Evolutionary conservation across 2,888 invertebrate genomes (phyloP).

Genomic region (Polymixis lichenea): DNA sequence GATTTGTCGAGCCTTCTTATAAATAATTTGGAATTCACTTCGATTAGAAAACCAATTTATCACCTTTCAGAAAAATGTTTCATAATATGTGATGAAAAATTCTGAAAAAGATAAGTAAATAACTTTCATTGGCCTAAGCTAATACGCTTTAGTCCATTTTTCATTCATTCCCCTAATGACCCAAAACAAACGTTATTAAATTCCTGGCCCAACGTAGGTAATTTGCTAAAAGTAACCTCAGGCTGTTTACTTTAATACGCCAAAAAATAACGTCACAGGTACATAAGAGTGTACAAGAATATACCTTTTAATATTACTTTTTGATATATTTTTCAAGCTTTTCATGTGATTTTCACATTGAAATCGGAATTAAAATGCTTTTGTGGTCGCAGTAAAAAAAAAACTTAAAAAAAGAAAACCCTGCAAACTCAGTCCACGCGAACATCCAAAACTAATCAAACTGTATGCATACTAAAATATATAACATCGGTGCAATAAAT

Average conservation of each 20-base stretch:
- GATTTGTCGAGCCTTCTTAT: neutral
- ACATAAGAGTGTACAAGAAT: slow-evolving; percentile 1
- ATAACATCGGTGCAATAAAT: slow-evolving; percentile 47
- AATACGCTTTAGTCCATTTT: slow-evolving; percentile 46
- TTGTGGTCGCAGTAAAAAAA: neutral
- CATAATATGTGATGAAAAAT: neutral
- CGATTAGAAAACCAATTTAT: neutral
- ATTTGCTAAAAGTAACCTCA: slow-evolving; percentile 51
- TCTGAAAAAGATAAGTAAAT: slow-evolving; percentile 27
- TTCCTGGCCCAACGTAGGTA: slow-evolving; percentile 46
- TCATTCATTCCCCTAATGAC: slow-evolving; percentile 53
- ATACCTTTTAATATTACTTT: neutral
- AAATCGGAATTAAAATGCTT: neutral
- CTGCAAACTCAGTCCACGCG: neutral
- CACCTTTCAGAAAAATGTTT: neutral
- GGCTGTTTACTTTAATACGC: slow-evolving; percentile 43
- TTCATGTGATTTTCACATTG: neutral
- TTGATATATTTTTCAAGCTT: neutral
- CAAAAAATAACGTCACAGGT: slow-evolving; percentile 32
- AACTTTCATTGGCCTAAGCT: slow-evolving; percentile 21
- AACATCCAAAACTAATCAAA: slow-evolving; percentile 44
- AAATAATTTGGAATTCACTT: neutral
- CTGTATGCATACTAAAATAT: slow-evolving; percentile 48
- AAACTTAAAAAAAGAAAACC: neutral
- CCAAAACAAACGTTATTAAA: slow-evolving; percentile 61